Evolutionary conservation across 2,888 invertebrate species (phyloP), one percentile per base, ranked within the genome.

Genomic region (Tinea trinotella): DNA sequence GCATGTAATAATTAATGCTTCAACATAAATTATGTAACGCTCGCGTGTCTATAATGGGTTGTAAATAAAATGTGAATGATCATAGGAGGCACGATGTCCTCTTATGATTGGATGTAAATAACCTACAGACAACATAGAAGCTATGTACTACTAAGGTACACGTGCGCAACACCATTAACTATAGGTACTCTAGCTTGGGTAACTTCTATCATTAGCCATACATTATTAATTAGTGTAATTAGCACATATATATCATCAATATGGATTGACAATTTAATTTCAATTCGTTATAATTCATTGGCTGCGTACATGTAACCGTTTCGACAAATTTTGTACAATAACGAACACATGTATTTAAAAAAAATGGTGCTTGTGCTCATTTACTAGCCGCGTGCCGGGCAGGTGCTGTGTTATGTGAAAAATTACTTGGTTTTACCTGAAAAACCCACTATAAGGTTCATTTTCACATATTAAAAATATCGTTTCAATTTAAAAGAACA

Each of bases 321-420:
- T 71, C 79, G 80, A 80, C 74, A 77, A 74, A 66, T 70, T n/a
- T 40, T 74, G 24, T 76, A 83, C 83, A 73, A 75, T 74, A 79
- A 84, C 85, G 79, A 80, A 85, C 30, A 85, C 84, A 85, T 80
- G 34, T 44, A 57, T 54, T 79, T 71, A 80, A 71, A 84, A 85
- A 84, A 85, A 70, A 78, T 81, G 79, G 85, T 85, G 85, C 85
- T 79, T 79, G 85, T 85, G 85, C 85, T 80, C 72, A 71, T 75
- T 74, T 84, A 85, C 85, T 85, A 85, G 85, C 85, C 69, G 85
- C 85, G 85, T 85, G 85, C 84, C 85, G 83, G 82, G 84, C 84
- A 84, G 76, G 85, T 85, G 85, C 85, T 76, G 64, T 74, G n/a
- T 82, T 53, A 82, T 76, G 81, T 82, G 78, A 80, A 81, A 81